A percentile compares a stretch with the other conserved stretches of the same genome.
Evolutionary conservation across 2,888 invertebrate species (phyloP).

Genomic region (Dendrolimus houi): DNA sequence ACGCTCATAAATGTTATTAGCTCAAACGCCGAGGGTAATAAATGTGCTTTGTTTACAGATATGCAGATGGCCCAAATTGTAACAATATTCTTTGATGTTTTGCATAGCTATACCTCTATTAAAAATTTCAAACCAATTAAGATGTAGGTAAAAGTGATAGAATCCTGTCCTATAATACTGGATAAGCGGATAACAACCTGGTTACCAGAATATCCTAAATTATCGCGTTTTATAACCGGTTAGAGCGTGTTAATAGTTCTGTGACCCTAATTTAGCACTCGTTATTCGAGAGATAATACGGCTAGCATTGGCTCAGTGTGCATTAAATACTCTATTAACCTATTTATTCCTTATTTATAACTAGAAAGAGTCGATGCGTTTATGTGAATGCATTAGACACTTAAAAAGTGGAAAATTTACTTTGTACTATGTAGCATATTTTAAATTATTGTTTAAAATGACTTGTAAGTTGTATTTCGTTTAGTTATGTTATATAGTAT

Average conservation of each 20-base stretch:
- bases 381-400: conserved; percentile 9
- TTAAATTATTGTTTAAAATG: too few species aligned
- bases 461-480: too few species aligned
- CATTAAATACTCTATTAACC: conserved; percentile 28
- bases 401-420: not conserved
- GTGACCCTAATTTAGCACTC: not conserved
- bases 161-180: not conserved
- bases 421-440: too few species aligned
- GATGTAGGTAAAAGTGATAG: too few species aligned
- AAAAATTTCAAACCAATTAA: too few species aligned
- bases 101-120: too few species aligned
- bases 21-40: too few species aligned
- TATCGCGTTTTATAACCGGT: not conserved
- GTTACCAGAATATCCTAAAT: not conserved
- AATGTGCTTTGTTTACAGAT: too few species aligned
- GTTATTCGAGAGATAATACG: conserved; percentile 13
- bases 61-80: too few species aligned
- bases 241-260: not conserved
- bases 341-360: conserved; percentile 22
- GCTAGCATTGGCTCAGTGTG: conserved; percentile 12
- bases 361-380: conserved; percentile 2
- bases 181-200: not conserved
- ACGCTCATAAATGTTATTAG: too few species aligned
- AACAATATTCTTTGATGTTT: too few species aligned
- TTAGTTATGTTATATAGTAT: too few species aligned